These are phyloP conservation scores for Syngnathoides biaculeatus DNA, from an alignment of 2,113 vertebrate species.

Conservation along the genomic window DNA sequence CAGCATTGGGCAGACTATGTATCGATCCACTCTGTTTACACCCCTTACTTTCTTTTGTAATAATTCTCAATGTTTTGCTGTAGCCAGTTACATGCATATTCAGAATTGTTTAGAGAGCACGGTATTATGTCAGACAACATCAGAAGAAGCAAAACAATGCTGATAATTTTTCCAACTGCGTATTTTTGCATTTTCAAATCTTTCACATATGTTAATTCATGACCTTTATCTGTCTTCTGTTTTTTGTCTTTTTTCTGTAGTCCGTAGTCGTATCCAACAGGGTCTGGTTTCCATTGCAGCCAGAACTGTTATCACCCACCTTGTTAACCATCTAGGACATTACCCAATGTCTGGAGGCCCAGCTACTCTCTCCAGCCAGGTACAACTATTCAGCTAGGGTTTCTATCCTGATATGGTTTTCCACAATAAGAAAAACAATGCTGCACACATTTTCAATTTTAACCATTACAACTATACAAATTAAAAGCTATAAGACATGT, in stretches of 20 bases:
- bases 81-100: not conserved
- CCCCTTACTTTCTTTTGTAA: conserved; percentile 1
- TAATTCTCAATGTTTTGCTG: conserved; percentile 15
- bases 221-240: not conserved
- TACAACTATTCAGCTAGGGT: conserved; percentile 53
- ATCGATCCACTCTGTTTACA: conserved; percentile 21
- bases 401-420: not conserved
- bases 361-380: conserved; percentile 93
- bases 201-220: not conserved
- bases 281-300: conserved; percentile 95
- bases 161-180: not conserved
- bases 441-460: too few species aligned
- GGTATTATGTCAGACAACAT: not conserved
- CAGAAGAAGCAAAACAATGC: not conserved
- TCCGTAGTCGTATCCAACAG: conserved; percentile 92
- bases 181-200: not conserved
- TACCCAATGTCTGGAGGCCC: conserved; percentile 97
- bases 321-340: conserved; percentile 96
- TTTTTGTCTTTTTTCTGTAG: conserved; percentile 64
- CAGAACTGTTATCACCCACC: conserved; percentile 94
- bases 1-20: conserved; percentile 45
- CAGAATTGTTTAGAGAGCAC: not conserved
- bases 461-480: too few species aligned
- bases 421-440: not conserved
- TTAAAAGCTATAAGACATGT: too few species aligned